Base-by-base conservation (phyloP, 2,113 vertebrate genomes). In the human region DNA sequence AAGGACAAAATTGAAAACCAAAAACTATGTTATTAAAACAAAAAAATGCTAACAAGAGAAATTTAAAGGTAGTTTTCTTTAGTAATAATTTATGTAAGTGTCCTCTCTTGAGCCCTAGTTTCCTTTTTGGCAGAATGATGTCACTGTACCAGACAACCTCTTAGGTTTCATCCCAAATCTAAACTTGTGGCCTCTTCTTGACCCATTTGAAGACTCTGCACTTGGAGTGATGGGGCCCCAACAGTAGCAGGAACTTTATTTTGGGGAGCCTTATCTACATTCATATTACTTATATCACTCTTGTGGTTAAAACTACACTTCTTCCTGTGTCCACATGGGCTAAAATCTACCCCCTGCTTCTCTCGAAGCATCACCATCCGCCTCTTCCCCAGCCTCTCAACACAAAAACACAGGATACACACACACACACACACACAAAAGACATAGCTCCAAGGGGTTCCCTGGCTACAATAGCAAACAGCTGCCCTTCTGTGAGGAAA, bases 21-120 rank as follows among this genome's bases (percentile, higher is more conserved):
- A 96, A 97, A 93, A 38, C 43, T 93, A 40, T 76, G 35, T 80
- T 66, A 85, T 89, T 91, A 85, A 90, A 94, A 89, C 89, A 89
- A 87, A 93, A 81, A 92, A 17, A 97, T 83, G 68, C 79, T 66
- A 92, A 76, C 66, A 92, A 95, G 75, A 96, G 73, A 92, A 92
- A 83, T 35, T 79, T 73, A 79, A 93, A 72, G 59, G 61, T 32
- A 66, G 35, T 70, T 97, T 87, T 89, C 57, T 87, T 85, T 25
- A 72, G 43, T 93, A 75, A 72, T 78, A 52, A 89, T 87, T 59
- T 50, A 70, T 75, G 20, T 64, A 38, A 83, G n/a, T 52, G 68
- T 43, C 48, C 86, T 90, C 66, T 81, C 55, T 59, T 73, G 70
- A 89, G 38, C 35, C 80, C 82, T 55, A 1, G 12, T 87, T 97